phyloP scores from a whole-genome alignment of 2,888 invertebrate genomes.

The Xestoiulus laeticollis region DNA sequence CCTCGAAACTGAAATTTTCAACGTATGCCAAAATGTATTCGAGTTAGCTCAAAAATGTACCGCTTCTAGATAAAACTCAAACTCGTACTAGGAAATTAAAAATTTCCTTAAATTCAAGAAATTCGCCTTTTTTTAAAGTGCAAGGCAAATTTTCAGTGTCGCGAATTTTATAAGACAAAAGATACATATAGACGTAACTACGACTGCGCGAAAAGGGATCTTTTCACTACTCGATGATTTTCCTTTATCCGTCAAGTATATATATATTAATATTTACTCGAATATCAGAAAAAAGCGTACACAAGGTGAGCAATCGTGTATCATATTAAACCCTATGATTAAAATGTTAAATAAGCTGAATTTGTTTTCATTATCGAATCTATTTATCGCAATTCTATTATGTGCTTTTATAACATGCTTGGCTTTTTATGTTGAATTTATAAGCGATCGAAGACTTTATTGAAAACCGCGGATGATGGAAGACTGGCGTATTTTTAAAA shows the following conservation, averaged over 20 bases:
- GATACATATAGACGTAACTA: neutral
- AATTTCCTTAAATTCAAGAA: neutral
- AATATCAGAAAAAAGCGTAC: neutral
- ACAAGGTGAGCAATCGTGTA: conserved; percentile 28
- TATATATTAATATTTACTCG: conserved; percentile 37
- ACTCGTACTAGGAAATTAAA: neutral
- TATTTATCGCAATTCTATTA: neutral
- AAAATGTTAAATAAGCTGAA: conserved; percentile 2
- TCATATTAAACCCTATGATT: conserved; percentile 19
- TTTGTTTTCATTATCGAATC: neutral
- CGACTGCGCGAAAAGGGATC: neutral
- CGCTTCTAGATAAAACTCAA: neutral
- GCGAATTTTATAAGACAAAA: neutral
- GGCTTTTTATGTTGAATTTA: too few species aligned
- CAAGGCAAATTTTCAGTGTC: neutral
- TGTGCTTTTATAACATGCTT: neutral
- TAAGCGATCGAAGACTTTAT: too few species aligned
- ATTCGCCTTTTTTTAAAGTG: neutral
- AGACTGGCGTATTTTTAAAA: too few species aligned
- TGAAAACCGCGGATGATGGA: too few species aligned
- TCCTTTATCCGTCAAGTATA: neutral
- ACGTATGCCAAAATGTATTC: neutral
- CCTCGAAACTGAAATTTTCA: neutral
- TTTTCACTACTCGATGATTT: neutral
- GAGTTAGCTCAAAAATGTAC: neutral